Conservation (phyloP, 2,888 invertebrate species). For the Hermodice carunculata region DNA sequence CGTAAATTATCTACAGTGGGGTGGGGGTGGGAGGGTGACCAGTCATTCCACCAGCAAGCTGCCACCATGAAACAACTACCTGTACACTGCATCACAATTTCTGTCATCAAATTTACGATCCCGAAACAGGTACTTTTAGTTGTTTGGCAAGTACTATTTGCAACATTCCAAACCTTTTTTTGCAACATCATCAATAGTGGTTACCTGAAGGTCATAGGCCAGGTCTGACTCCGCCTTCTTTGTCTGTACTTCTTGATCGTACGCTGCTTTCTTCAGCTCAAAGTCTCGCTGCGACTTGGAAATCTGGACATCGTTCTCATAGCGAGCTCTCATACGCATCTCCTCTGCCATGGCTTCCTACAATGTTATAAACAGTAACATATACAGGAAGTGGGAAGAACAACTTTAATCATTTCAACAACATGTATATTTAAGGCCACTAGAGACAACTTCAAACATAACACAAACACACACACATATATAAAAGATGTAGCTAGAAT, state of each 20-base stretch:
- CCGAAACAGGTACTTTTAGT: too few relatives aligned
- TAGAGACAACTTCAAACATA: background rate
- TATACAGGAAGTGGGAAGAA: too few relatives aligned
- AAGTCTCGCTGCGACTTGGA: slow-evolving; percentile 97
- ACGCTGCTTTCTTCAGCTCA: slow-evolving; percentile 96
- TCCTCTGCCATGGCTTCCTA: slow-evolving; percentile 95
- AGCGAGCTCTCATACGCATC: slow-evolving; percentile 93
- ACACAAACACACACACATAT: background rate
- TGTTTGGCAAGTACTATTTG: too few relatives aligned
- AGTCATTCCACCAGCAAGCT: too few relatives aligned
- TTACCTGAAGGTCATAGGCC: slow-evolving; percentile 69
- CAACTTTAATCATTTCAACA: too few relatives aligned
- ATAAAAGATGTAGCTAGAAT: background rate
- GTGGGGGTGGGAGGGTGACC: too few relatives aligned
- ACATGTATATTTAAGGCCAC: background rate
- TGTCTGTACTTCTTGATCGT: slow-evolving; percentile 97
- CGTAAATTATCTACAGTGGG: too few relatives aligned
- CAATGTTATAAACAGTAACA: background rate
- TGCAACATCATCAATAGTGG: too few relatives aligned
- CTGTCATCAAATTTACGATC: too few relatives aligned
- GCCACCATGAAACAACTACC: too few relatives aligned
- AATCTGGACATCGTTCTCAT: slow-evolving; percentile 96
- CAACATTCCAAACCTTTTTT: too few relatives aligned
- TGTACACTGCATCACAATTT: too few relatives aligned
- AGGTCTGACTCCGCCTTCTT: slow-evolving; percentile 76